These are phyloP conservation scores for Sphaeramia orbicularis DNA, from an alignment of 2,797 vertebrate species.

Conservation along the genomic window DNA sequence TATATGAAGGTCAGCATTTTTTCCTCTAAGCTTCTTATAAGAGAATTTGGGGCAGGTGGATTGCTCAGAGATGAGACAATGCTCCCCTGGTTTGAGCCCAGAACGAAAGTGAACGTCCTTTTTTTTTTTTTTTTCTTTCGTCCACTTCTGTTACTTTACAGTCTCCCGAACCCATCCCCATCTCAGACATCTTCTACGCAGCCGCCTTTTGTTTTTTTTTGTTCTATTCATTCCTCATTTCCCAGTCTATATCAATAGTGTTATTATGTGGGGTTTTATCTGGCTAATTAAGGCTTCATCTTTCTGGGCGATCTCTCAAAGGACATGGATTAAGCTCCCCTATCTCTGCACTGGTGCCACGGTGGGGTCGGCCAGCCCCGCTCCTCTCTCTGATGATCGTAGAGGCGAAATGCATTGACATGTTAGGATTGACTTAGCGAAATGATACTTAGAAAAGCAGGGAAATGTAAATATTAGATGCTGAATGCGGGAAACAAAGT, in stretches of 20 bases:
- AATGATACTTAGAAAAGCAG: slow-evolving; percentile 4
- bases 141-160: slow-evolving; percentile 21
- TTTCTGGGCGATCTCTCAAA: slow-evolving; percentile 80
- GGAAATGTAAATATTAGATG: slow-evolving; percentile 15
- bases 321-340: slow-evolving; percentile 81
- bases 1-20: slow-evolving; percentile 83
- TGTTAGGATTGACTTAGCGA: slow-evolving; percentile 8
- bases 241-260: slow-evolving; percentile 74
- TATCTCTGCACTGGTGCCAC: slow-evolving; percentile 65
- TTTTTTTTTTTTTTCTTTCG: slow-evolving; percentile 7
- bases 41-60: slow-evolving; percentile 78
- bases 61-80: slow-evolving; percentile 65
- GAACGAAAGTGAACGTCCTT: slow-evolving; percentile 36
- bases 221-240: slow-evolving; percentile 67
- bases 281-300: slow-evolving; percentile 85
- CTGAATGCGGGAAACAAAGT: slow-evolving; percentile 11
- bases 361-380: slow-evolving; percentile 41
- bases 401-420: slow-evolving; percentile 9
- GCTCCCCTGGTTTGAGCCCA: slow-evolving; percentile 29
- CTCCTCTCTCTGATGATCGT: slow-evolving; percentile 15
- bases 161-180: slow-evolving; percentile 34
- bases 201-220: slow-evolving; percentile 40
- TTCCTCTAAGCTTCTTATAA: slow-evolving; percentile 79
- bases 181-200: slow-evolving; percentile 37
- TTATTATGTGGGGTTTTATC: slow-evolving; percentile 83